These are phyloP conservation scores for Nasonia giraulti DNA, from an alignment of 1,140 invertebrate species.

Conservation along the genomic window DNA sequence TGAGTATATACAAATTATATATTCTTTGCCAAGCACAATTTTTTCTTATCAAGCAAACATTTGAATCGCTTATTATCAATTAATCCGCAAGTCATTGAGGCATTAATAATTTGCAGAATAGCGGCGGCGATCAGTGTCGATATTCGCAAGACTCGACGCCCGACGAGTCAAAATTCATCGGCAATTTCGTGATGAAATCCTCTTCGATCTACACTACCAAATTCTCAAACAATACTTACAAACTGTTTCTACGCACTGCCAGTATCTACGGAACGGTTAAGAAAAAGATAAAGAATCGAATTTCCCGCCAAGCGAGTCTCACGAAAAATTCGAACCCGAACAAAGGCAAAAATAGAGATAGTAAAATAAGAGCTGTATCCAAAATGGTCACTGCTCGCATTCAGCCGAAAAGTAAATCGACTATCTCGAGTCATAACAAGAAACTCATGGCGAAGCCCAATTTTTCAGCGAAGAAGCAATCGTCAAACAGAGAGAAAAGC, in stretches of 20 bases:
- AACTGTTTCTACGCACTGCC: neutral
- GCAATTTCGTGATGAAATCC: neutral
- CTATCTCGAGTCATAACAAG: neutral
- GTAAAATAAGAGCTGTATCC: neutral
- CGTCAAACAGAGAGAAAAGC: neutral
- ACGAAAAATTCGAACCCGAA: neutral
- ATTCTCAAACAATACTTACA: neutral
- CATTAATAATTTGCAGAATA: conserved; percentile 44
- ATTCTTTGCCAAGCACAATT: conserved; percentile 18
- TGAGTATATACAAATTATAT: neutral
- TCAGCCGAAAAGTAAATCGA: neutral
- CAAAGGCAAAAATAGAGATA: conserved; percentile 18
- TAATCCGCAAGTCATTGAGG: neutral
- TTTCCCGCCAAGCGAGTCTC: neutral
- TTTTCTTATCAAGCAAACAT: neutral
- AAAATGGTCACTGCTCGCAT: conserved; percentile 10
- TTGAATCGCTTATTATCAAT: neutral
- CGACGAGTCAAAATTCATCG: neutral
- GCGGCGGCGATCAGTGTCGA: neutral
- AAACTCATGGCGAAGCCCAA: neutral
- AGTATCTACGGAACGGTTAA: neutral
- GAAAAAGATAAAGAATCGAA: conserved; percentile 37
- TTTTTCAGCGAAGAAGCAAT: neutral
- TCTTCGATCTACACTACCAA: neutral
- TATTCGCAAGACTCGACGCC: too few species aligned